phyloP scores from a whole-genome alignment of 2,113 vertebrate species.

The Panthera tigris region DNA sequence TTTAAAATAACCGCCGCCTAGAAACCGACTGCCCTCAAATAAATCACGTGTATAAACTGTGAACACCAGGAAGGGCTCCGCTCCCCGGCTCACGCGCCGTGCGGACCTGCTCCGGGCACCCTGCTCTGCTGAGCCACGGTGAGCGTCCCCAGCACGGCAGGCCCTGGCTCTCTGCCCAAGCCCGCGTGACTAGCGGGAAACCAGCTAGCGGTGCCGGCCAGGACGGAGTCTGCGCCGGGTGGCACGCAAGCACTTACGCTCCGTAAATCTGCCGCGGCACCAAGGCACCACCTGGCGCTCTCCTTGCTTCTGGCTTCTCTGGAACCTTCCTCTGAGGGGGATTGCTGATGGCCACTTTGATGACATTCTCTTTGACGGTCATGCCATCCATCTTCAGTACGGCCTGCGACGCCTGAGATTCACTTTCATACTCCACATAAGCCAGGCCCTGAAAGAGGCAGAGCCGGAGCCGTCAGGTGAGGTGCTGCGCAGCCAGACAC shows the following conservation, averaged over 20 bases:
- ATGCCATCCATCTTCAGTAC: conserved; percentile 94
- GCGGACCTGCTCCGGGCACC: background rate
- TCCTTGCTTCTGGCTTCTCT: conserved; percentile 81
- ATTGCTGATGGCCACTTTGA: conserved; percentile 97
- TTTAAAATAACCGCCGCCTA: background rate
- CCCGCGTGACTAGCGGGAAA: background rate
- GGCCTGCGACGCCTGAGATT: conserved; percentile 93
- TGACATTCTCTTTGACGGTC: conserved; percentile 87
- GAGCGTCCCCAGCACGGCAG: background rate
- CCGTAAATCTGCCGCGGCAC: conserved; percentile 87
- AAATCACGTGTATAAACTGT: background rate
- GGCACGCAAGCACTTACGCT: conserved; percentile 87
- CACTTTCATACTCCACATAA: conserved; percentile 95
- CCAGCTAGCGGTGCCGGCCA: accelerated
- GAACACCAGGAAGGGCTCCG: background rate
- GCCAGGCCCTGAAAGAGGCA: conserved; percentile 91
- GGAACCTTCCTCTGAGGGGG: conserved; percentile 89
- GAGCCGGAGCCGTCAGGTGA: background rate
- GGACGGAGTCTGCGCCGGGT: accelerated
- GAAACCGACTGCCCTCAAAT: background rate
- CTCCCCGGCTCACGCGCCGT: background rate
- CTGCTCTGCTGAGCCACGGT: background rate
- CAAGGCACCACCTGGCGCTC: conserved; percentile 46
- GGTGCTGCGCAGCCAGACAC: accelerated
- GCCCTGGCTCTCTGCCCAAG: too few species aligned